Evolutionary conservation across 2,113 vertebrate genomes (phyloP).

Genomic region (Dascyllus trimaculatus): DNA sequence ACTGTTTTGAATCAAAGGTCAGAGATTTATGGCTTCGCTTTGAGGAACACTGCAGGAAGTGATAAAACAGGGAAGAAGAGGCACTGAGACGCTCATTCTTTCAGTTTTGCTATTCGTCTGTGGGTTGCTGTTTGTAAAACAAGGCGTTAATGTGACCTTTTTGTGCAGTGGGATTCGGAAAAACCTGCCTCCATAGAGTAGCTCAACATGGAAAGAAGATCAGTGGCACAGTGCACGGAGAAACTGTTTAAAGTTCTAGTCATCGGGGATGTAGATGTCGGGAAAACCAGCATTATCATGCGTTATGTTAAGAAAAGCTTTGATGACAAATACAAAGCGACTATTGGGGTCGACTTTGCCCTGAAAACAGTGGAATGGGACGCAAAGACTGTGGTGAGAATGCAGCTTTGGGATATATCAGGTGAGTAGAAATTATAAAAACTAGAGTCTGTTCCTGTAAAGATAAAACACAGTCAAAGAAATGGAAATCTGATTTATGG

Average conservation of each 20-base stretch:
- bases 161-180: background rate
- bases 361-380: slow-evolving; percentile 90
- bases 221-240: background rate
- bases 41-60: background rate
- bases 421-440: slow-evolving; percentile 73
- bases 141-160: background rate
- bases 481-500: no score
- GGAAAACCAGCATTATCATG: slow-evolving; percentile 60
- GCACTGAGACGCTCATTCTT: background rate
- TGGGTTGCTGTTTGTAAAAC: background rate
- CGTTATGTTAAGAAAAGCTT: slow-evolving; percentile 48
- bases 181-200: background rate
- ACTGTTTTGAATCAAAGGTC: slow-evolving; percentile 23
- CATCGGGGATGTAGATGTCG: slow-evolving; percentile 83
- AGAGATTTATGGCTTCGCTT: slow-evolving; percentile 32
- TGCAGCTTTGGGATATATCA: slow-evolving; percentile 93
- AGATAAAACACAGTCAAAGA: no score
- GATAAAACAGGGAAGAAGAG: background rate
- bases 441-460: no score
- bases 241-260: slow-evolving; percentile 56
- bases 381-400: slow-evolving; percentile 86
- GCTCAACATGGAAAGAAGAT: slow-evolving; percentile 12
- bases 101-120: no score
- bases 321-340: slow-evolving; percentile 79
- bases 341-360: slow-evolving; percentile 90